Evolutionary conservation across 2,797 vertebrate species (phyloP).

Genomic region (Onychomys arenicola): DNA sequence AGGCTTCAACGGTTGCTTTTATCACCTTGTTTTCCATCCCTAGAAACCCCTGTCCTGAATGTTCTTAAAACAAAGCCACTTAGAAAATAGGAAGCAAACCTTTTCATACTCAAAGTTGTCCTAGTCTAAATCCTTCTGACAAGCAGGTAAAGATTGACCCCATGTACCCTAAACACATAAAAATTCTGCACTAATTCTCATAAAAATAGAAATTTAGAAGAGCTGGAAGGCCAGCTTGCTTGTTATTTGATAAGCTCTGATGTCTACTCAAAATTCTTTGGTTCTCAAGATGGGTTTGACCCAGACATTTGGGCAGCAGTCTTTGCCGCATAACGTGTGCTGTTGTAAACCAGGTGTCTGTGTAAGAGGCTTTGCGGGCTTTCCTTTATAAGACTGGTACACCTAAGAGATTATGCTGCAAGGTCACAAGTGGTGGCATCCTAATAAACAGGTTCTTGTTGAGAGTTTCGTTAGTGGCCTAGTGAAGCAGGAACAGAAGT

Average conservation of each 20-base stretch:
- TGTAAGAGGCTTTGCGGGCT: not conserved
- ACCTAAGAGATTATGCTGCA: not conserved
- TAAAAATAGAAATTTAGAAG: slow-evolving; percentile 14
- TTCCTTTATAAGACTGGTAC: not conserved
- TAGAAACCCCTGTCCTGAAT: not conserved
- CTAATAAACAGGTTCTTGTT: not conserved
- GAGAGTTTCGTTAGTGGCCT: not conserved
- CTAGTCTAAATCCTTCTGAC: not conserved
- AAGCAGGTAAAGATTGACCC: not conserved
- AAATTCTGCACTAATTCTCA: not conserved
- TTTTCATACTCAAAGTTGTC: not conserved
- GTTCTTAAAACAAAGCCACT: slow-evolving; percentile 43
- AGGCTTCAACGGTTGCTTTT: not conserved
- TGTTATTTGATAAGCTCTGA: not conserved
- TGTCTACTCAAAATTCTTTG: not conserved
- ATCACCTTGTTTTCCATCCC: slow-evolving; percentile 18
- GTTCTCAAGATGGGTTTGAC: not conserved
- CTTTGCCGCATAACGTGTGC: not conserved
- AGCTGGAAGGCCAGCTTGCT: not conserved
- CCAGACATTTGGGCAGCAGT: not conserved
- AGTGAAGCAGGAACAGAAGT: not conserved
- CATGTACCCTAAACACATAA: too few species aligned
- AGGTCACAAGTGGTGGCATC: not conserved
- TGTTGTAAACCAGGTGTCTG: not conserved
- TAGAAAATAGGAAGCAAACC: slow-evolving; percentile 1